Conservation (phyloP, 2,797 vertebrate genomes). For the Myotis myotis region DNA sequence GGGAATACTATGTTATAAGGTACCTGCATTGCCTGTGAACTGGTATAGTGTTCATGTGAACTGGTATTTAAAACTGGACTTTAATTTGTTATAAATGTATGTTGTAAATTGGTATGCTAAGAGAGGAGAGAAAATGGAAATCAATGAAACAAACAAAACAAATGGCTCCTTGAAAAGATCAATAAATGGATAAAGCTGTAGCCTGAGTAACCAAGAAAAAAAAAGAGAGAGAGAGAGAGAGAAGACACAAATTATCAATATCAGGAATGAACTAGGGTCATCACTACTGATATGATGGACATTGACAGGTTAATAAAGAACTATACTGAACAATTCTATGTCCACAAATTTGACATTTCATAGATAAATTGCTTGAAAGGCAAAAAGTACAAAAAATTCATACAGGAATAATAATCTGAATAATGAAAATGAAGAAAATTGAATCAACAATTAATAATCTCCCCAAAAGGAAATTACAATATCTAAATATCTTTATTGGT, state of each 20-base stretch:
- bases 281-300: background rate
- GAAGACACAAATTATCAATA: background rate
- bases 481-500: background rate
- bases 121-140: background rate
- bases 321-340: background rate
- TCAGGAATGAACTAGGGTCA: background rate
- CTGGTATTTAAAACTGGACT: background rate
- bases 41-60: background rate
- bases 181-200: background rate
- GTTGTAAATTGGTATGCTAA: background rate
- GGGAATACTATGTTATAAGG: background rate
- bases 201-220: background rate
- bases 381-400: background rate
- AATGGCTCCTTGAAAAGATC: background rate
- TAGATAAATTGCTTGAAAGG: background rate
- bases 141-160: background rate
- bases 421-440: background rate
- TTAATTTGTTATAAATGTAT: slow-evolving; percentile 26
- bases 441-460: background rate
- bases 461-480: background rate
- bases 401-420: background rate
- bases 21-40: background rate
- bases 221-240: background rate
- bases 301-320: background rate
- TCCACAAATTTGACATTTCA: background rate